Evolutionary conservation across 2,797 vertebrate genomes (phyloP).

Genomic region (Schizopygopsis malacanthus): DNA sequence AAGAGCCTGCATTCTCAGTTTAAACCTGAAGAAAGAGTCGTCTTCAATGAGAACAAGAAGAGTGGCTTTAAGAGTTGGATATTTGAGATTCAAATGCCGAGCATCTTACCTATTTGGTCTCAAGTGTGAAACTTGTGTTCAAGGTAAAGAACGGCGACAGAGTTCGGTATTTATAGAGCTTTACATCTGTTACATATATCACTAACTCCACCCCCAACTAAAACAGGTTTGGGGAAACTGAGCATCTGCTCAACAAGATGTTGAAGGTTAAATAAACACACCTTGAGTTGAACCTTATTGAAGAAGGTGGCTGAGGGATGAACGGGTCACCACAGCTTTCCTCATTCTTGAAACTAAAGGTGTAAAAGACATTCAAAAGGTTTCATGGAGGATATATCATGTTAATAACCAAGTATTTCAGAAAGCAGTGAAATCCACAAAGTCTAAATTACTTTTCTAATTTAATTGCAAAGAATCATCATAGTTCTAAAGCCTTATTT

Average conservation of each 20-base stretch:
- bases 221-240: slow-evolving; percentile 29
- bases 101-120: slow-evolving; percentile 31
- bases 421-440: no score
- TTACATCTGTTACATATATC: slow-evolving; percentile 12
- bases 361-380: not conserved
- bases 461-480: no score
- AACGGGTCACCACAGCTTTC: not conserved
- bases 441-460: no score
- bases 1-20: slow-evolving; percentile 67
- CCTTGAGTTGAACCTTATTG: not conserved
- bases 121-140: not conserved
- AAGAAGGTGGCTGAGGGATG: not conserved
- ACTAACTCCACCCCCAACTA: slow-evolving; percentile 29
- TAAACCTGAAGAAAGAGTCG: slow-evolving; percentile 51
- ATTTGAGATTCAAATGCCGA: not conserved
- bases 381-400: not conserved
- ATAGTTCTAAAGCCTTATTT: no score
- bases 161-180: slow-evolving; percentile 15
- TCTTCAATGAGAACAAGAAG: not conserved
- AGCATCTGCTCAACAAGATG: slow-evolving; percentile 39
- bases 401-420: not conserved
- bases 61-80: not conserved
- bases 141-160: not conserved
- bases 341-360: not conserved
- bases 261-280: slow-evolving; percentile 40